A percentile compares a stretch with the other conserved stretches of the same genome.
Evolutionary conservation across 92 coral and sea anemone genomes (phyloP).

Genomic region (Desmophyllum pertusum): DNA sequence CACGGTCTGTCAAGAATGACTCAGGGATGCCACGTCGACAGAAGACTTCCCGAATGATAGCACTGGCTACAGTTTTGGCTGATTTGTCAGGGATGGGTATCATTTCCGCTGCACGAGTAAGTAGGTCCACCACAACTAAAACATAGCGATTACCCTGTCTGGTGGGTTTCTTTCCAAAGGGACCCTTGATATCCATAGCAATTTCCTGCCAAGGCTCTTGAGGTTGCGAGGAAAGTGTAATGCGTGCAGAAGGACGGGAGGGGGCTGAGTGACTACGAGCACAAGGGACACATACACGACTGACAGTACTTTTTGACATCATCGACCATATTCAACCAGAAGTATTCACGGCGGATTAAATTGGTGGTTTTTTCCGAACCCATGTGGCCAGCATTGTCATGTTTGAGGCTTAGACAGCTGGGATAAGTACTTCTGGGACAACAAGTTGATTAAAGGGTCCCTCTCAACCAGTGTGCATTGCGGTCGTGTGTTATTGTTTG

Average conservation of each 20-base stretch:
- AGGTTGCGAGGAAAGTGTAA: constrained; percentile 52
- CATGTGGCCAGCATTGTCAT: constrained; percentile 59
- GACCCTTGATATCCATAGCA: constrained; percentile 57
- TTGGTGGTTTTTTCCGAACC: constrained; percentile 45
- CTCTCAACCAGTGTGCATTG: too few species aligned
- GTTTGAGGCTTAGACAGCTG: constrained; percentile 37
- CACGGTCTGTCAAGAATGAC: constrained; percentile 43
- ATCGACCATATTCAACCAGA: constrained; percentile 42
- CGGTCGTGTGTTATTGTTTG: too few species aligned
- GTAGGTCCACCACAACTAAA: constrained; percentile 45
- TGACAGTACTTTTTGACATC: constrained; percentile 39
- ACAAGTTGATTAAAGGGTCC: too few species aligned
- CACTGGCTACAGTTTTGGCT: constrained; percentile 59
- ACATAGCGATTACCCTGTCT: constrained; percentile 47
- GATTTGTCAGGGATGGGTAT: constrained; percentile 57
- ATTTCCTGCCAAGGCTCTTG: constrained; percentile 63
- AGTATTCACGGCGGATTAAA: constrained; percentile 46
- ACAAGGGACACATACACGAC: constrained; percentile 53
- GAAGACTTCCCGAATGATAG: constrained; percentile 41
- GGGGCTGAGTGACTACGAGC: constrained; percentile 38
- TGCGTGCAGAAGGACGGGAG: constrained; percentile 23
- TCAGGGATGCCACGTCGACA: constrained; percentile 58
- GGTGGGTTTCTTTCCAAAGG: constrained; percentile 52
- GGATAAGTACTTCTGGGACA: constrained; percentile 26
- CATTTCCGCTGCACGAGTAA: constrained; percentile 56